Evolutionary conservation across 2,113 vertebrate genomes (phyloP), one percentile per base, ranked within the genome.

Genomic region (Oophaga pumilio): DNA sequence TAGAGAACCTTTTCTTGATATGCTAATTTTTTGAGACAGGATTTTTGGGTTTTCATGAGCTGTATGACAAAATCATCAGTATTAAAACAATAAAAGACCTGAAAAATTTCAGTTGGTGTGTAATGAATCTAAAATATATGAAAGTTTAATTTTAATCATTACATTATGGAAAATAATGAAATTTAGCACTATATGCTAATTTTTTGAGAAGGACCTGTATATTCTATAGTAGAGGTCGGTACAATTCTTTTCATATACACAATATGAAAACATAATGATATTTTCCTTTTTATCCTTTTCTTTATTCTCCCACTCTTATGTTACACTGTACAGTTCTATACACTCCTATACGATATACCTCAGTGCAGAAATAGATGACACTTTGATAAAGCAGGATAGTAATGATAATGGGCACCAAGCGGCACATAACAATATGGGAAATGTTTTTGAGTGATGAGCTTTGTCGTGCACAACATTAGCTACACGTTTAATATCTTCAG

Each of bases 391-490:
- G 64, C n/a, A 57, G 60, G 18, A 13, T 28, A 73, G 14, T 71
- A 71, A 84, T 84, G 5, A 53, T 7, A 28, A 22, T 15, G 24
- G 62, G 33, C 66, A 84, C n/a, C 26, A 26, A 28, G 33, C 20
- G 33, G 15, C 11, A 59, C 26, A 13, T 3, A 84, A 71, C 17
- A 73, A 22, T 71, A 68, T 68, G 12, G 52, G 14, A 52, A 26
- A 57, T 73, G 14, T 56, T 18, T 56, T 15, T 84, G 26, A 50
- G 17, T 52, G 52, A 84, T 71, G 22, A 52, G 81, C 17, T 68
- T 53, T 83, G 81, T 69, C 62, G 50, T 69, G 26, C 28, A 82
- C 43, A 76, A 76, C 24, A 64, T 66, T 66, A 66, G 9, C 59
- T 50, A 24, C 68, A 69, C 18, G 52, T 68, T 43, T 69, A 69